Conservation (phyloP, 2,888 invertebrate genomes). For the Tenthredo distinguenda region DNA sequence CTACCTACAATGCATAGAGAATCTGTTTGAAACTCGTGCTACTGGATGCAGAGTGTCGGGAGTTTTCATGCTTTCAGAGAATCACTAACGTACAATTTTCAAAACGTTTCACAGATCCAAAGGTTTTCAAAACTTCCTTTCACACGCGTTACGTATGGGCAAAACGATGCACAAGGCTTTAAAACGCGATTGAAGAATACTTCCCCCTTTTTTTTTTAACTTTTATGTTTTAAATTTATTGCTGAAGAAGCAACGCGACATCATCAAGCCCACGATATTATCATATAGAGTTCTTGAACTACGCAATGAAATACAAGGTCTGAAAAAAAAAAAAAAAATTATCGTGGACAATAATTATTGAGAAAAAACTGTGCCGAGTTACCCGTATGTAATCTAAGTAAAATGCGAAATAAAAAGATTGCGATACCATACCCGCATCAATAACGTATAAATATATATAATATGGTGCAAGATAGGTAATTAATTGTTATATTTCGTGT, state of each 20-base stretch:
- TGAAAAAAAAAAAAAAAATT: background rate
- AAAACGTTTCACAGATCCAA: conserved; percentile 14
- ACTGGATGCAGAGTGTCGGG: background rate
- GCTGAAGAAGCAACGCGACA: background rate
- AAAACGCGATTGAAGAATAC: background rate
- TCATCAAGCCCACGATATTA: background rate
- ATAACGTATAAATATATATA: background rate
- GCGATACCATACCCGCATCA: background rate
- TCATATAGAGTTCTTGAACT: background rate
- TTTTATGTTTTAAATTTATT: background rate
- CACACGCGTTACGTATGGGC: background rate
- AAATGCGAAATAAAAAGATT: background rate
- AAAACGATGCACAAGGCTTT: background rate
- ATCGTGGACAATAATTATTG: background rate
- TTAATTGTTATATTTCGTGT: background rate
- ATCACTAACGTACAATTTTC: background rate
- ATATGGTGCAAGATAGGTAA: background rate
- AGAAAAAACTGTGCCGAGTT: background rate
- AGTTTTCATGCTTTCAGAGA: background rate
- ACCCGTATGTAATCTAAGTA: background rate
- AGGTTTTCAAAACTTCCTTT: conserved; percentile 3
- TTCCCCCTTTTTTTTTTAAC: background rate
- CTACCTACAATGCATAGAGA: background rate
- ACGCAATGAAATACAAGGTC: background rate
- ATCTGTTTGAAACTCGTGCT: background rate